Percentiles rank a stretch among this genome's conserved stretches.
Conservation (phyloP, 2,113 vertebrate genomes). For the Raja brachyura region DNA sequence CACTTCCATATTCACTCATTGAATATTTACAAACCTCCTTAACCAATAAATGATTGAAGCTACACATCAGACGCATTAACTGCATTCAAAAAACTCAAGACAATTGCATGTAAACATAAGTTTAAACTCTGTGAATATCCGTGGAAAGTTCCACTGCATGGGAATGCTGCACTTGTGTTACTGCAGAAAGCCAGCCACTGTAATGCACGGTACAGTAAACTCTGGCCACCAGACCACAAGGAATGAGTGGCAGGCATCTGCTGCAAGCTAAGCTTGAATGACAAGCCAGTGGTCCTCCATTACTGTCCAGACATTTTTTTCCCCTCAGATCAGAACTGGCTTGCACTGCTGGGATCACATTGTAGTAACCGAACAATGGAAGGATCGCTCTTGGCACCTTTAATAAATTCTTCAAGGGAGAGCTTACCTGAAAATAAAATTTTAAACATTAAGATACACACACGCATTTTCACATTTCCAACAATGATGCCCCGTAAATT, state of each 20-base stretch:
- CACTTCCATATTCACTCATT: slow-evolving; percentile 16
- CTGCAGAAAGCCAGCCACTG: slow-evolving; percentile 45
- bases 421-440: slow-evolving; percentile 58
- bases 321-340: slow-evolving; percentile 60
- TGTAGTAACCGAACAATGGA: slow-evolving; percentile 74
- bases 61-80: slow-evolving; percentile 23
- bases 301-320: slow-evolving; percentile 46
- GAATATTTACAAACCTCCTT: slow-evolving; percentile 23
- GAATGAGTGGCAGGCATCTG: slow-evolving; percentile 57
- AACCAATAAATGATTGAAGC: slow-evolving; percentile 9
- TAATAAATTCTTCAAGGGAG: slow-evolving; percentile 74
- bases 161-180: slow-evolving; percentile 47
- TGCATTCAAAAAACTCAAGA: slow-evolving; percentile 27
- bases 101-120: slow-evolving; percentile 37
- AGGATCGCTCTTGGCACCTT: slow-evolving; percentile 77
- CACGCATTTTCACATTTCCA: neutral
- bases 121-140: neutral
- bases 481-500: neutral
- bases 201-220: slow-evolving; percentile 41
- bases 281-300: slow-evolving; percentile 50
- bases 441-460: too few relatives aligned
- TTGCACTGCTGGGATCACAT: slow-evolving; percentile 71
- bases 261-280: slow-evolving; percentile 65
- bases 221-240: slow-evolving; percentile 49
- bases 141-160: slow-evolving; percentile 43